Conservation (phyloP, 2,797 vertebrate species). For the Lophius americanus region DNA sequence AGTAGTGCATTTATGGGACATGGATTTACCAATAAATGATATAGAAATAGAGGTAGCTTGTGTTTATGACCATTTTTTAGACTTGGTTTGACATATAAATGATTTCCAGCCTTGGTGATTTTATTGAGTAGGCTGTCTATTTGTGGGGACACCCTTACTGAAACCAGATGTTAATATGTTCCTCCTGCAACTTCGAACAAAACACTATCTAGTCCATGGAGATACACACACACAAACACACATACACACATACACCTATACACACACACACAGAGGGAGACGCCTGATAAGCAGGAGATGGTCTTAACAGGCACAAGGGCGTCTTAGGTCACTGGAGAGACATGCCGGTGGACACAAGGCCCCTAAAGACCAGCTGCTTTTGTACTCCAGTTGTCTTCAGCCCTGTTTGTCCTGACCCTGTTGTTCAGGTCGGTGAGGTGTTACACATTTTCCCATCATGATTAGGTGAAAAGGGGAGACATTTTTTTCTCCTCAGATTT, state of each 20-base stretch:
- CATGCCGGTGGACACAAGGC: conserved; percentile 46
- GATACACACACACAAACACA: conserved; percentile 28
- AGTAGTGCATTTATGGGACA: too few relatives aligned
- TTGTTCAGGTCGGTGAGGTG: conserved; percentile 42
- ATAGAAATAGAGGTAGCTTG: too few relatives aligned
- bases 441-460: conserved; percentile 19
- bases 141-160: conserved; percentile 29
- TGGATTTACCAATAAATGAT: too few relatives aligned
- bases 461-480: conserved; percentile 43
- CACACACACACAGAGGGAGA: conserved; percentile 15
- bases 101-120: conserved; percentile 13
- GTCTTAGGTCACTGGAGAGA: conserved; percentile 63
- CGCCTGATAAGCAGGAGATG: conserved; percentile 62
- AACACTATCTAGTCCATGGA: conserved; percentile 42
- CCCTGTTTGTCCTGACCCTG: conserved; percentile 35
- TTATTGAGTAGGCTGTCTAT: conserved; percentile 24
- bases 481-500: conserved; percentile 13
- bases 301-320: conserved; percentile 60
- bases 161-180: conserved; percentile 65
- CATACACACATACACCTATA: conserved; percentile 25
- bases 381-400: conserved; percentile 31
- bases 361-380: conserved; percentile 62
- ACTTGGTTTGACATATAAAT: background rate
- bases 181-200: conserved; percentile 43
- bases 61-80: background rate